Conservation (phyloP, 2,888 invertebrate species). For the Trilocha varians region DNA sequence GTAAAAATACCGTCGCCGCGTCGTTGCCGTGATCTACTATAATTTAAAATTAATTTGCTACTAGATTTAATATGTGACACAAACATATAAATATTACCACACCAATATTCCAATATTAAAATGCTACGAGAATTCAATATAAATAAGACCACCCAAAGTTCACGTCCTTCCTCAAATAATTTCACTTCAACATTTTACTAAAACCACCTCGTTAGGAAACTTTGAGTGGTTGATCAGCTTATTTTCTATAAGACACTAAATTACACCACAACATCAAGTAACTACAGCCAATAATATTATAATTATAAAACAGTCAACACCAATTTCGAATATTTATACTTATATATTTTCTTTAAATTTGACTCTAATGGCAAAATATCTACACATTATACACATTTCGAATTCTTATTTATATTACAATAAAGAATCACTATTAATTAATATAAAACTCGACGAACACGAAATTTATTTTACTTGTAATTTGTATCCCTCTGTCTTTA, state of each 20-base stretch:
- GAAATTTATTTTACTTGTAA: too few species aligned
- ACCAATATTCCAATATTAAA: slow-evolving; percentile 66
- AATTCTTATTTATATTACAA: slow-evolving; percentile 34
- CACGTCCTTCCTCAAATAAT: background rate
- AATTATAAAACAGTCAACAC: slow-evolving; percentile 75
- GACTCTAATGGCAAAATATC: slow-evolving; percentile 68
- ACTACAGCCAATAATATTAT: slow-evolving; percentile 63
- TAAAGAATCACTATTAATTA: too few species aligned
- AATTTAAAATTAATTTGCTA: slow-evolving; percentile 53
- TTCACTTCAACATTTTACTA: background rate
- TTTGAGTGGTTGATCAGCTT: slow-evolving; percentile 56
- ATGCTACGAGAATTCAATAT: slow-evolving; percentile 63
- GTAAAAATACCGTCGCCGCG: slow-evolving; percentile 55
- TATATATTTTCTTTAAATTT: slow-evolving; percentile 66
- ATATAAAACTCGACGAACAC: too few species aligned
- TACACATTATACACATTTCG: slow-evolving; percentile 59
- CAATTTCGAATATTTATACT: slow-evolving; percentile 65
- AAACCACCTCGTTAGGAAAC: slow-evolving; percentile 14
- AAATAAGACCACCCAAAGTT: slow-evolving; percentile 56
- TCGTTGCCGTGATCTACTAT: slow-evolving; percentile 53
- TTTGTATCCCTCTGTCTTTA: too few species aligned
- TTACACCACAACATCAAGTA: slow-evolving; percentile 74
- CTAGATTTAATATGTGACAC: slow-evolving; percentile 53
- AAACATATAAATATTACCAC: slow-evolving; percentile 69
- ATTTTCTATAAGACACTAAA: slow-evolving; percentile 69